Base-by-base conservation (phyloP, 2,797 vertebrate species). In the Fistularia tabacaria region DNA sequence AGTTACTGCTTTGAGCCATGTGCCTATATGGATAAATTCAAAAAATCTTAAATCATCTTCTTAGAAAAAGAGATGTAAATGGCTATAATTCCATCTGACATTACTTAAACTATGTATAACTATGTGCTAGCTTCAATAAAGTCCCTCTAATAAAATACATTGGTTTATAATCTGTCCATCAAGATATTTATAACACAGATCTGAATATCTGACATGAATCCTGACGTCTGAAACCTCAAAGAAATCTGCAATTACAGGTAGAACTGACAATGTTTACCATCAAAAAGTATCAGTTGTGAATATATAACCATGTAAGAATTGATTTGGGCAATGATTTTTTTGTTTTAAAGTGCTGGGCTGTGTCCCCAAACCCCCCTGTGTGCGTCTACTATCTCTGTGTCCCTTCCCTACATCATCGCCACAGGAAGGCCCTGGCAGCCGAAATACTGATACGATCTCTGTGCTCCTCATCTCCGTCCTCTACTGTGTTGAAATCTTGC, bases 371-470 rank as follows among this genome's bases (percentile, higher is more conserved):
- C 59, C 57, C 60, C 62, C 64, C 43, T 71, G 54, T 43, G 15
- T 61, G 38, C 59, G 58, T 57, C 71, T 73, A 71, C 82, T 85
- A 83, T 85, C 85, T 88, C 79, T 87, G 6, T 65, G 74, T 77
- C 83, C 82, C 69, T 72, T 77, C 79, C 43, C 66, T 82, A 57
- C 83, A 85, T 86, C 80, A 76, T 79, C 82, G 87, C 88, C 89
- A 92, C 91, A 92, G 91, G 90, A 92, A 92, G 86, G 68, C 87
- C 73, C 72, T 81, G 85, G 76, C 87, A 87, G 77, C 82, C 79
- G 80, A 67, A 74, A 63, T 64, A 69, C 88, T 87, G 90, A 92
- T 91, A 83, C 73, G 79, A 91, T 91, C 90, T 87, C 68, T 80
- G 59, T 7, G 64, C 82, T 85, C 83, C 79, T 79, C 79, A 77